These are phyloP conservation scores for Brachypteracias leptosomus DNA, from an alignment of 2,113 vertebrate species.

Conservation along the genomic window DNA sequence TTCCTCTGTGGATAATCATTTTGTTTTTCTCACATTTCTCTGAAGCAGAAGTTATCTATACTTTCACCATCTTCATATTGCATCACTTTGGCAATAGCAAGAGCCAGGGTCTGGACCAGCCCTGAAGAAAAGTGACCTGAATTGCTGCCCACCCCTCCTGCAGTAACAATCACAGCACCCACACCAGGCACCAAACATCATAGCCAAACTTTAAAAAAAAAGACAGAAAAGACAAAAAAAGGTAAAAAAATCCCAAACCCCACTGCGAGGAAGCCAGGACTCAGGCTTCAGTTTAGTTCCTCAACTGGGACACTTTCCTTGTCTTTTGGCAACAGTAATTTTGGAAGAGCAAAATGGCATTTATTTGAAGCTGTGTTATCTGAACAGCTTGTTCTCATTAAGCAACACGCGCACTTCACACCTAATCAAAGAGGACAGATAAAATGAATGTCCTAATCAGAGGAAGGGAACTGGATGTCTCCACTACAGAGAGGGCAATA, in stretches of 20 bases:
- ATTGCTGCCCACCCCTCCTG: neutral
- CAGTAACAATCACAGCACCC: neutral
- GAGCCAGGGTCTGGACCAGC: neutral
- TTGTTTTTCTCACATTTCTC: neutral
- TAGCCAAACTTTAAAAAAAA: neutral
- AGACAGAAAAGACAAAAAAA: too few relatives aligned
- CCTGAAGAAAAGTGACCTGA: neutral
- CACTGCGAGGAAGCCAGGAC: neutral
- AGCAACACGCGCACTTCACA: neutral
- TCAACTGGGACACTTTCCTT: neutral
- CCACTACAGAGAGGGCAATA: neutral
- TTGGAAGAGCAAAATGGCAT: neutral
- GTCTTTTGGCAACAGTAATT: neutral
- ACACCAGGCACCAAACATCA: neutral
- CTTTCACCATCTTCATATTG: neutral
- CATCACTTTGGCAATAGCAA: neutral
- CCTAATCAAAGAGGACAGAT: neutral
- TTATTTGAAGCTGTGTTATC: neutral
- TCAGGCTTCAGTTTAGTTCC: neutral
- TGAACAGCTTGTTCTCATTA: conserved; percentile 30
- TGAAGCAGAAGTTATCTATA: neutral
- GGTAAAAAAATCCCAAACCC: neutral
- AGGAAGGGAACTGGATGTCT: neutral
- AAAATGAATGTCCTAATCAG: neutral
- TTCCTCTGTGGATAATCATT: neutral